These are phyloP conservation scores for Pterocles burchelli DNA, from an alignment of 2,113 vertebrate genomes.

Conservation along the genomic window DNA sequence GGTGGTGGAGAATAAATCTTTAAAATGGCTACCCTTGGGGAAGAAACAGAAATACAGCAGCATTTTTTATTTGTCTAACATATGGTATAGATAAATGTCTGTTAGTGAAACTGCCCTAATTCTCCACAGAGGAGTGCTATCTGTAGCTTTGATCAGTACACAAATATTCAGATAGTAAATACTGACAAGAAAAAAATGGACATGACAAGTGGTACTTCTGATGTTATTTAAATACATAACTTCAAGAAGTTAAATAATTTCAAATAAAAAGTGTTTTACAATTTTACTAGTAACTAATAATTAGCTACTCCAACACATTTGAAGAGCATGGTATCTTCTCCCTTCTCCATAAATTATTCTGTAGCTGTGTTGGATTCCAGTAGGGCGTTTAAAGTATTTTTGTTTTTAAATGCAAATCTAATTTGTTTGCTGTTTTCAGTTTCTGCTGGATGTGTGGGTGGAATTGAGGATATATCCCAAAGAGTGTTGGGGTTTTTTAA, in stretches of 20 bases:
- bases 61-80: conserved; percentile 7
- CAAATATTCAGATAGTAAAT: neutral
- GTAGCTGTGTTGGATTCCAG: neutral
- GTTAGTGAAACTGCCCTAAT: neutral
- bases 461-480: neutral
- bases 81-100: conserved; percentile 7
- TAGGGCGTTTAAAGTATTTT: neutral
- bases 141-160: neutral
- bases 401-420: neutral
- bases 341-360: conserved; percentile 14
- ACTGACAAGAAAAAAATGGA: neutral
- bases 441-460: neutral
- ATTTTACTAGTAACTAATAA: neutral
- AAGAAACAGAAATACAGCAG: conserved; percentile 13
- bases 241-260: neutral
- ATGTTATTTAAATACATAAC: neutral
- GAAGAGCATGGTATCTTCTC: neutral
- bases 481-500: neutral
- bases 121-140: neutral
- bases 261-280: neutral
- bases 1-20: conserved; percentile 22
- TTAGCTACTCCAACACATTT: neutral
- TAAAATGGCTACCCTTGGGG: conserved; percentile 26
- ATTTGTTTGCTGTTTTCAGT: neutral
- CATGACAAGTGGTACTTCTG: neutral